Percentiles rank a stretch among this genome's conserved stretches.
Conservation (phyloP, 2,888 invertebrate genomes). For the Drosophila borealis region DNA sequence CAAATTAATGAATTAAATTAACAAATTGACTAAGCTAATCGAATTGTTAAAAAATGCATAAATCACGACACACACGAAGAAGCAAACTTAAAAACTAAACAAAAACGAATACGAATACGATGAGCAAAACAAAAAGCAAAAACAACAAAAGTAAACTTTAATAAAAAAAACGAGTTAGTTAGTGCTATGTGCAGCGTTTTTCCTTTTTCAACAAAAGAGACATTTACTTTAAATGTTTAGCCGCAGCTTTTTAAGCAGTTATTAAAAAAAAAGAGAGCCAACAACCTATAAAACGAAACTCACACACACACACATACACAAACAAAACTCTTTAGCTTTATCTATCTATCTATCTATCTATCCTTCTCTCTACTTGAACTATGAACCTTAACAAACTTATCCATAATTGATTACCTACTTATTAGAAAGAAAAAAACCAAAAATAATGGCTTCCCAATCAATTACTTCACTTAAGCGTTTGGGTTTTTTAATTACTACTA, state of each 20-base stretch:
- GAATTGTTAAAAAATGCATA: conserved; percentile 70
- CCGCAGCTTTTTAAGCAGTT: conserved; percentile 67
- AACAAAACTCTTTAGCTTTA: conserved; percentile 27
- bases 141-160: conserved; percentile 29
- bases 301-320: conserved; percentile 10
- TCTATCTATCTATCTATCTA: conserved; percentile 54
- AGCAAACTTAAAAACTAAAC: conserved; percentile 16
- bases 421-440: conserved; percentile 42
- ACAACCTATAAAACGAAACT: conserved; percentile 19
- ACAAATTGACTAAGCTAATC: conserved; percentile 65
- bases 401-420: conserved; percentile 58
- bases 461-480: conserved; percentile 62
- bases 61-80: conserved; percentile 49
- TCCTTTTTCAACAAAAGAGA: conserved; percentile 63
- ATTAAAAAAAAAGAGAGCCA: conserved; percentile 14
- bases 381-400: conserved; percentile 55
- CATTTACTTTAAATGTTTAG: conserved; percentile 78
- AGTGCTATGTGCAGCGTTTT: conserved; percentile 69
- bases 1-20: conserved; percentile 61
- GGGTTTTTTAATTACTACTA: conserved; percentile 42
- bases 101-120: conserved; percentile 13
- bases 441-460: conserved; percentile 65
- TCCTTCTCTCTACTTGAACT: conserved; percentile 50
- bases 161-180: conserved; percentile 69
- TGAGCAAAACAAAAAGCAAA: conserved; percentile 24